These are phyloP conservation scores for Octopus sinensis DNA, from an alignment of 1,140 invertebrate genomes.

Conservation along the genomic window DNA sequence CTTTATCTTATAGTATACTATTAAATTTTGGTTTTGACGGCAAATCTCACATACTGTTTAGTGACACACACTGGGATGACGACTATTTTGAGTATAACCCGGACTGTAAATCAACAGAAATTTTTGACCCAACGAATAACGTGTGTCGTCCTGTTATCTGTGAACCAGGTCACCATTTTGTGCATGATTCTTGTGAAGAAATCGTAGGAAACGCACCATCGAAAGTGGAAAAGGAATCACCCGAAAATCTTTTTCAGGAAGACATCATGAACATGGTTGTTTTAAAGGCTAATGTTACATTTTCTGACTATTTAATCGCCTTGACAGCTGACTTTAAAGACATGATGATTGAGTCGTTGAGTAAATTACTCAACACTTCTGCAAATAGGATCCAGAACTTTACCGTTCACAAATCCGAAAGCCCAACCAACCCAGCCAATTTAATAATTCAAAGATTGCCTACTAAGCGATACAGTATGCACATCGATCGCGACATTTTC, in stretches of 20 bases:
- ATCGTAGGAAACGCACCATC: not conserved
- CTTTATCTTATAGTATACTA: constrained; percentile 57
- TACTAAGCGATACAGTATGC: not conserved
- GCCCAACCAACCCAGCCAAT: constrained; percentile 10
- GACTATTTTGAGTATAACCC: not conserved
- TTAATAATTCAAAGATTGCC: not conserved
- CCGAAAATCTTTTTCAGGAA: too few species aligned
- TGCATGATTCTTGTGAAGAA: constrained; percentile 16
- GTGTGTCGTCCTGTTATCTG: constrained; percentile 33
- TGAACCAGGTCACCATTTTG: constrained; percentile 27
- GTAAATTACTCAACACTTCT: constrained; percentile 38
- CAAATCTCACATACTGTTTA: constrained; percentile 59
- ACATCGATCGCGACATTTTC: not conserved
- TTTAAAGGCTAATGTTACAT: too few species aligned
- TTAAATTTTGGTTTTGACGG: constrained; percentile 57
- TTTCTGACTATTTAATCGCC: constrained; percentile 16
- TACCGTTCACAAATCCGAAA: constrained; percentile 29
- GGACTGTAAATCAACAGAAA: constrained; percentile 29
- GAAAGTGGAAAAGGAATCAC: too few species aligned
- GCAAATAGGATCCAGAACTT: constrained; percentile 37
- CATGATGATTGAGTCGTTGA: constrained; percentile 26
- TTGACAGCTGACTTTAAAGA: constrained; percentile 27
- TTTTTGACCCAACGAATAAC: constrained; percentile 54
- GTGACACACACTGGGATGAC: constrained; percentile 38
- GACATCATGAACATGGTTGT: too few species aligned